Evolutionary conservation across 2,113 vertebrate genomes (phyloP).

Genomic region (Pipra filicauda): DNA sequence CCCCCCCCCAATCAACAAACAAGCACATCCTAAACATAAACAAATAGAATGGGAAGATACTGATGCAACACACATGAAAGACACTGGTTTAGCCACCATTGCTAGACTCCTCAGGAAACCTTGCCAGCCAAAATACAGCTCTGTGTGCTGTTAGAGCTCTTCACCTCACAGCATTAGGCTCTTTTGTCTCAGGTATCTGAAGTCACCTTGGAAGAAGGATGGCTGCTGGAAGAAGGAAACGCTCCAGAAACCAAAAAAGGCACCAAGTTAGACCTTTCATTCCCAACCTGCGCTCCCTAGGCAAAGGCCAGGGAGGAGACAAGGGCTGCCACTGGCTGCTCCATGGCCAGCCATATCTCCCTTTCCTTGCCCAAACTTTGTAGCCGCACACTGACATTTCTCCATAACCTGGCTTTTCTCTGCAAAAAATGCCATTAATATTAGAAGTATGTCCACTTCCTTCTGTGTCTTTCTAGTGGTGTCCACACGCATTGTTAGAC

Average conservation of each 20-base stretch:
- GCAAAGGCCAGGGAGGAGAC: neutral
- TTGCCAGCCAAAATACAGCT: neutral
- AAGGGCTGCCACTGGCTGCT: neutral
- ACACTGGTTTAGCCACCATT: fast-evolving
- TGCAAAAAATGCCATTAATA: neutral
- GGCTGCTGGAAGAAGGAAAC: neutral
- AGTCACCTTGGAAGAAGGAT: neutral
- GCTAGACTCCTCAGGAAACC: neutral
- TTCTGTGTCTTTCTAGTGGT: neutral
- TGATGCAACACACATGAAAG: neutral
- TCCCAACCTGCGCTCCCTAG: neutral
- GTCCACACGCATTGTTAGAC: neutral
- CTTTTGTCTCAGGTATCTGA: neutral
- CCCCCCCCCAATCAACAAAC: neutral
- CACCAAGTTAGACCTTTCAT: neutral
- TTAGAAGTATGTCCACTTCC: neutral
- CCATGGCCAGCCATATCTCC: fast-evolving
- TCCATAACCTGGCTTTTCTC: neutral
- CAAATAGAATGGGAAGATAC: neutral
- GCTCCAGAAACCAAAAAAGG: neutral
- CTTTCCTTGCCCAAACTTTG: neutral
- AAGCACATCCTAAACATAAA: neutral
- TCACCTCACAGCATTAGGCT: neutral
- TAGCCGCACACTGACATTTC: neutral
- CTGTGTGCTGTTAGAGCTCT: neutral